Percentiles rank a stretch among this genome's conserved stretches.
Conservation (phyloP, 2,113 vertebrate genomes). For the Actinemys pallida region DNA sequence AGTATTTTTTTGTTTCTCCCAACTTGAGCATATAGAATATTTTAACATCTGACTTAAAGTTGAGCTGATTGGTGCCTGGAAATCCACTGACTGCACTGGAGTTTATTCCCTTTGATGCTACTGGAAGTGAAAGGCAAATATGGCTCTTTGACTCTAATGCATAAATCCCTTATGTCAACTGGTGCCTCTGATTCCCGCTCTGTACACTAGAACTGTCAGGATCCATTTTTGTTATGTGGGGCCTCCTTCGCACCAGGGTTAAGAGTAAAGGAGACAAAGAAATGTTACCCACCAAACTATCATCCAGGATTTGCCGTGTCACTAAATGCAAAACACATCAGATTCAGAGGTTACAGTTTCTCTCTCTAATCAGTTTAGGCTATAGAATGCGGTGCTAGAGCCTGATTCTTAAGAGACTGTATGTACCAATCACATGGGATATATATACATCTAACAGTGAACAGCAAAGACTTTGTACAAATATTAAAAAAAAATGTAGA, state of each 20-base stretch:
- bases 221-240: background rate
- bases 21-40: conserved; percentile 4
- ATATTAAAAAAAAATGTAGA: background rate
- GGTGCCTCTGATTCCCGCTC: conserved; percentile 38
- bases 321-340: background rate
- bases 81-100: conserved; percentile 17
- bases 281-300: background rate
- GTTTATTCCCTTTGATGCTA: conserved; percentile 29
- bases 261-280: background rate
- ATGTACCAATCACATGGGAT: background rate
- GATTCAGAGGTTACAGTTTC: background rate
- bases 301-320: background rate
- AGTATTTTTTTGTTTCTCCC: conserved; percentile 7
- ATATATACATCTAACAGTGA: background rate
- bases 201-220: conserved; percentile 21
- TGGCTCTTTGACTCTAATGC: background rate
- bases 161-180: conserved; percentile 34
- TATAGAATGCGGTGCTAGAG: background rate
- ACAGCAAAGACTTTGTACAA: background rate
- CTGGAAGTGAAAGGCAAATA: conserved; percentile 13
- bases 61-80: conserved; percentile 16
- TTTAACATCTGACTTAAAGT: conserved; percentile 14
- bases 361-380: background rate
- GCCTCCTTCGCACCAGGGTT: background rate
- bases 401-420: background rate